Evolutionary conservation across 1,140 invertebrate species (phyloP).

Genomic region (Idris sp.): DNA sequence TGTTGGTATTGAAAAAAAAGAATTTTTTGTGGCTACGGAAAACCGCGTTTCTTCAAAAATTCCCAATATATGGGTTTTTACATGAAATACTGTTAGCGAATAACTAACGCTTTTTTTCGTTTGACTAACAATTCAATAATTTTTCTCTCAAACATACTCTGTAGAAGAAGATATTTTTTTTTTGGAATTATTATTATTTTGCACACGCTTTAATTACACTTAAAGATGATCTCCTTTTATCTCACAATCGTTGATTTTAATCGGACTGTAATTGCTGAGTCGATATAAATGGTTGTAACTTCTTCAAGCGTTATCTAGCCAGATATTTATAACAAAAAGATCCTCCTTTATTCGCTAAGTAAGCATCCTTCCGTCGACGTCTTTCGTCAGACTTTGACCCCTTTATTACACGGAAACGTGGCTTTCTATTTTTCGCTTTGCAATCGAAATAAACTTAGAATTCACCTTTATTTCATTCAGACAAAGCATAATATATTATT

Average conservation of each 20-base stretch:
- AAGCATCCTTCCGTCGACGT: conserved; percentile 18
- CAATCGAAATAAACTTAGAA: conserved; percentile 31
- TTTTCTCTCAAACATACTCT: neutral
- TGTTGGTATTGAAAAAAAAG: neutral
- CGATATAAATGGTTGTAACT: conserved; percentile 11
- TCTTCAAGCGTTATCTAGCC: conserved; percentile 10
- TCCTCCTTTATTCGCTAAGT: conserved; percentile 31
- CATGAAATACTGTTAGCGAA: conserved; percentile 15
- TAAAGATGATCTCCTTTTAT: conserved; percentile 3
- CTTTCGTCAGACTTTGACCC: conserved; percentile 9
- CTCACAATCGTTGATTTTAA: conserved; percentile 6
- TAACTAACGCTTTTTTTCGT: neutral
- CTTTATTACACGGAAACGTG: conserved; percentile 18
- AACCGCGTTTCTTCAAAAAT: conserved; percentile 9
- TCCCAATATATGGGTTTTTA: conserved; percentile 8
- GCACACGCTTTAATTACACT: conserved; percentile 8
- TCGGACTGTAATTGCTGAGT: conserved; percentile 6
- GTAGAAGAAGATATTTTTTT: neutral
- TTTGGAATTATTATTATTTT: conserved; percentile 19
- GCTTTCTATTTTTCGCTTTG: conserved; percentile 24
- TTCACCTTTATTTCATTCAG: conserved; percentile 7
- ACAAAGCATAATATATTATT: conserved; percentile 33
- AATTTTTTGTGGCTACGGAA: no score
- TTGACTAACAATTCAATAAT: conserved; percentile 2
- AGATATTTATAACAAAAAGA: conserved; percentile 22